Percentiles rank a stretch among this genome's conserved stretches.
phyloP scores from a whole-genome alignment of 2,113 vertebrate species.

The Pangasianodon hypophthalmus region DNA sequence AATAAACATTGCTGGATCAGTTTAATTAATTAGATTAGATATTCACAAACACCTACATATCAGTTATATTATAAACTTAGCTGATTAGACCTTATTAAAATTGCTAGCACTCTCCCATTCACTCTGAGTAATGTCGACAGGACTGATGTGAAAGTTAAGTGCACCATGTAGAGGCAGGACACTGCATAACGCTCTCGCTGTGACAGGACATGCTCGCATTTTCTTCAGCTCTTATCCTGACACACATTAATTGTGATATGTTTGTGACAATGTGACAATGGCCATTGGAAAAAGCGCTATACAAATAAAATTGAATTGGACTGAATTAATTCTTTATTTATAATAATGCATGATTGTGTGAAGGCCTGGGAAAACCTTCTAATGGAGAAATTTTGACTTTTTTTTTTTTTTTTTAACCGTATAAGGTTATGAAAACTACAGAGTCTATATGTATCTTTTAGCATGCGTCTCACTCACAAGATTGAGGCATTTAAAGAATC shows the following conservation, averaged over 20 bases:
- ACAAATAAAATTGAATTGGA: too few relatives aligned
- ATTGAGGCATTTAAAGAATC: background rate
- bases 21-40: background rate
- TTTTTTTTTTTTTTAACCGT: background rate
- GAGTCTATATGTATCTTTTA: background rate
- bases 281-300: too few relatives aligned
- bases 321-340: background rate
- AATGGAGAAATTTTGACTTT: background rate
- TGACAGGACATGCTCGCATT: background rate
- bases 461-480: background rate
- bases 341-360: background rate
- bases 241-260: background rate
- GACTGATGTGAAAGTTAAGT: background rate
- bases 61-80: too few relatives aligned
- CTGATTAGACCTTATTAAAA: background rate
- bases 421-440: background rate
- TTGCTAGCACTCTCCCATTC: background rate
- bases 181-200: background rate
- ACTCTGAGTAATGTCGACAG: background rate
- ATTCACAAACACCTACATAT: background rate
- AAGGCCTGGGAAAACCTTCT: background rate
- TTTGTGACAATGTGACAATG: too few relatives aligned
- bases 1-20: too few relatives aligned
- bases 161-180: slow-evolving; percentile 46
- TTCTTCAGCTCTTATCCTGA: background rate